Conservation (phyloP, 2,113 vertebrate species). For the Tragelaphus buxtoni region DNA sequence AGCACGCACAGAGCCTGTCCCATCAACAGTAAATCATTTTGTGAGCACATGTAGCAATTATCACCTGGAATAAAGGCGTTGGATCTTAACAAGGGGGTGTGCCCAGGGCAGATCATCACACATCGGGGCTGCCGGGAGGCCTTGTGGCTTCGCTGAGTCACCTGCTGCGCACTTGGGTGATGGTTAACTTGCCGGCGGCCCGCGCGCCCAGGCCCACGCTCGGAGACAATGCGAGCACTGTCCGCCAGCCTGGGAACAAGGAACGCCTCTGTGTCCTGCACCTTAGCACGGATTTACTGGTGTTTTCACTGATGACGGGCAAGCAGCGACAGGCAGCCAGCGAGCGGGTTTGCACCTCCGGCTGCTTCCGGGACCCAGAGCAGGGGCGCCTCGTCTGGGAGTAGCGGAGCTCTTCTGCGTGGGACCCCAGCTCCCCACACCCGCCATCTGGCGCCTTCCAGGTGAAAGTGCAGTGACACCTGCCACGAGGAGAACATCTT, state of each 20-base stretch:
- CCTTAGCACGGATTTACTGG: constrained; percentile 73
- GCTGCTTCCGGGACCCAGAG: constrained; percentile 31
- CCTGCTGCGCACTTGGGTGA: constrained; percentile 38
- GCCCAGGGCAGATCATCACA: constrained; percentile 10
- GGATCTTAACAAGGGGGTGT: constrained; percentile 28
- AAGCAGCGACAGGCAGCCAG: constrained; percentile 75
- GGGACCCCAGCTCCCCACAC: background rate
- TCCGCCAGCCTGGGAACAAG: constrained; percentile 53
- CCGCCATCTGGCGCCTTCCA: background rate
- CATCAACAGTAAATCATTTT: constrained; percentile 61
- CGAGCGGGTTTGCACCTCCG: constrained; percentile 73
- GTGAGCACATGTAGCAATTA: constrained; percentile 62
- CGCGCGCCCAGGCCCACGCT: constrained; percentile 21
- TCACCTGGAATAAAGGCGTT: constrained; percentile 59
- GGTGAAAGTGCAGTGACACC: background rate
- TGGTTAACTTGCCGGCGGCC: constrained; percentile 31
- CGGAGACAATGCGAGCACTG: constrained; percentile 62
- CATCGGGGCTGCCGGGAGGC: background rate
- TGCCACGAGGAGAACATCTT: rapidly evolving
- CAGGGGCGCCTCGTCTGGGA: background rate
- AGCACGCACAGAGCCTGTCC: background rate
- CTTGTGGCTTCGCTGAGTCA: constrained; percentile 57
- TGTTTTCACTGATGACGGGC: constrained; percentile 80
- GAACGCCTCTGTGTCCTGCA: constrained; percentile 68
- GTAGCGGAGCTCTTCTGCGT: background rate